Evolutionary conservation across 2,113 vertebrate genomes (phyloP).

Genomic region (Poeciliopsis occidentalis): DNA sequence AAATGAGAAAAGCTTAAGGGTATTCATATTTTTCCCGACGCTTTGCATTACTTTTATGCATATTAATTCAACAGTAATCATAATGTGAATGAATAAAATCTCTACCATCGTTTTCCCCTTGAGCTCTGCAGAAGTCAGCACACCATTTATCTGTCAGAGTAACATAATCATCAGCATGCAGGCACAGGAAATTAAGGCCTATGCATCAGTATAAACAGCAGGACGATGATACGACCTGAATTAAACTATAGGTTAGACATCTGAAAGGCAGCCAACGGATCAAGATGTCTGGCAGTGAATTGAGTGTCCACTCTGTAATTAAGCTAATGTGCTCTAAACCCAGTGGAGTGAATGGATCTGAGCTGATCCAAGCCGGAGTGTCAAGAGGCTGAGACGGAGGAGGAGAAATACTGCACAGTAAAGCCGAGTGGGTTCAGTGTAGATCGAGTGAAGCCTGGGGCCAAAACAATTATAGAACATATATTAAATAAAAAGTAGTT

Average conservation of each 20-base stretch:
- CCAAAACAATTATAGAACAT: background rate
- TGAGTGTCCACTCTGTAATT: conserved; percentile 63
- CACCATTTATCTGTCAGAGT: background rate
- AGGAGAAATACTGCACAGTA: conserved; percentile 7
- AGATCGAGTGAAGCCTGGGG: background rate
- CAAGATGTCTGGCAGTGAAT: conserved; percentile 57
- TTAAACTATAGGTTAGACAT: conserved; percentile 26
- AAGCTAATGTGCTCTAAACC: conserved; percentile 70
- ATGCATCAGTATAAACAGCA: conserved; percentile 3
- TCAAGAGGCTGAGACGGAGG: conserved; percentile 53
- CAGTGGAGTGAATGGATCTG: conserved; percentile 55
- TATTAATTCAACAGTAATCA: background rate
- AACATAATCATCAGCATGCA: background rate
- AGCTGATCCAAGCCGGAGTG: conserved; percentile 50
- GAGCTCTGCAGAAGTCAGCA: conserved; percentile 5
- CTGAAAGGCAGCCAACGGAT: conserved; percentile 48
- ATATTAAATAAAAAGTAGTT: conserved; percentile 6
- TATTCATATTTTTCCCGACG: background rate
- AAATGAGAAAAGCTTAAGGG: background rate
- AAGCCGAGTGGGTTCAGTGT: conserved; percentile 8
- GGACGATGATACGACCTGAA: background rate
- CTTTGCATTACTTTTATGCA: background rate
- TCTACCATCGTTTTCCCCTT: background rate
- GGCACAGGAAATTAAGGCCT: background rate
- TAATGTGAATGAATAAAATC: conserved; percentile 13